Conservation (phyloP, 2,797 vertebrate species). For the Triplophysa yarkandensis region DNA sequence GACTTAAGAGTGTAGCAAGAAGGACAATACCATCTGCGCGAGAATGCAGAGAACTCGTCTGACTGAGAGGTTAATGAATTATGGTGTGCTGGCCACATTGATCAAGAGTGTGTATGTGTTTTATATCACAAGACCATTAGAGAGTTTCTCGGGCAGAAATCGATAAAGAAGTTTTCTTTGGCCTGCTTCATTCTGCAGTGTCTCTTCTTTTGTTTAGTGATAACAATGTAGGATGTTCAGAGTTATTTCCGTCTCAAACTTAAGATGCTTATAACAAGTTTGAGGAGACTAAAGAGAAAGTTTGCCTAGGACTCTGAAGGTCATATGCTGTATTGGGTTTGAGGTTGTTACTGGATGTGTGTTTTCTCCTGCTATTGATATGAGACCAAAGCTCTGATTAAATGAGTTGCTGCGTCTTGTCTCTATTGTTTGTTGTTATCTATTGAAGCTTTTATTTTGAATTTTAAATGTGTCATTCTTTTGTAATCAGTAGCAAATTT, state of each 20-base stretch:
- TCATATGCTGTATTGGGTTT: conserved; percentile 40
- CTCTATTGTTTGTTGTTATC: conserved; percentile 30
- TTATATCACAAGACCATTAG: conserved; percentile 47
- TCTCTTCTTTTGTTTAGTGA: conserved; percentile 39
- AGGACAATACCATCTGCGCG: conserved; percentile 61
- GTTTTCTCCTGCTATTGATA: conserved; percentile 31
- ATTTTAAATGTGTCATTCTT: conserved; percentile 63
- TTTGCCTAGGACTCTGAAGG: conserved; percentile 34
- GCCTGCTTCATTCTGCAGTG: conserved; percentile 32
- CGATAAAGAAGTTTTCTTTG: conserved; percentile 44
- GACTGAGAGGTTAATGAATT: conserved; percentile 53
- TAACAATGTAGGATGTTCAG: conserved; percentile 38
- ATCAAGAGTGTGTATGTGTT: conserved; percentile 24
- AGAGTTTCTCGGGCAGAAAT: conserved; percentile 46
- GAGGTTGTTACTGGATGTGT: conserved; percentile 37
- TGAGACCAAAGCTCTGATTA: conserved; percentile 35
- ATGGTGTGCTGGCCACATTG: conserved; percentile 38
- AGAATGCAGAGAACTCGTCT: conserved; percentile 41
- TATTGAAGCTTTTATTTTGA: conserved; percentile 22
- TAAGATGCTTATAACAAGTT: conserved; percentile 33
- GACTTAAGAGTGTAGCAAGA: conserved; percentile 55
- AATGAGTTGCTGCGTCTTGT: conserved; percentile 26
- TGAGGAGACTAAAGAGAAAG: conserved; percentile 29
- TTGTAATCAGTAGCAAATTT: conserved; percentile 43
- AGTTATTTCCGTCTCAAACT: conserved; percentile 47